phyloP scores from a whole-genome alignment of 2,888 invertebrate species.

The Thumatha senex region DNA sequence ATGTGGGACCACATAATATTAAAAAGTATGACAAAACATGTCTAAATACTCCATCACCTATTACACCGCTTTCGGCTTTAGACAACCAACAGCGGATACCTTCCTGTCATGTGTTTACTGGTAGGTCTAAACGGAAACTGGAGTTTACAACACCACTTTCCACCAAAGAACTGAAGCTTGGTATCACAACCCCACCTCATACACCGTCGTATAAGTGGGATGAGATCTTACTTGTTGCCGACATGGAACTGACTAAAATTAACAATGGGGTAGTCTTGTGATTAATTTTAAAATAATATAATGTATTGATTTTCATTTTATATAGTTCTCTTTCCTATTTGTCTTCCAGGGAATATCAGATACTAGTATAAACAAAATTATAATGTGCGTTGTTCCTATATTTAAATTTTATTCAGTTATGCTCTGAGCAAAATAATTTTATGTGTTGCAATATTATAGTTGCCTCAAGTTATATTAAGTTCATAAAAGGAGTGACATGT shows the following conservation, averaged over 20 bases:
- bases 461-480: slow-evolving; percentile 18
- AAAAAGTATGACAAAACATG: slow-evolving; percentile 61
- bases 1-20: slow-evolving; percentile 81
- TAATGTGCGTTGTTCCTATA: slow-evolving; percentile 61
- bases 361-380: slow-evolving; percentile 40
- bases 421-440: slow-evolving; percentile 52
- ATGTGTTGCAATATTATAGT: slow-evolving; percentile 29
- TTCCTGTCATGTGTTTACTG: slow-evolving; percentile 62
- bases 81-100: slow-evolving; percentile 54
- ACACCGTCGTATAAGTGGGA: slow-evolving; percentile 82
- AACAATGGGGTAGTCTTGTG: slow-evolving; percentile 74
- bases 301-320: slow-evolving; percentile 49
- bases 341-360: slow-evolving; percentile 67
- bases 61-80: slow-evolving; percentile 63
- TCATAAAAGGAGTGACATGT: slow-evolving; percentile 18
- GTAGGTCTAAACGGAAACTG: slow-evolving; percentile 74
- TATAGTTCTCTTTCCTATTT: slow-evolving; percentile 52
- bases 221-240: slow-evolving; percentile 81
- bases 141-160: slow-evolving; percentile 71
- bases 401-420: slow-evolving; percentile 66
- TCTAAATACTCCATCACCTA: slow-evolving; percentile 61
- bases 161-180: slow-evolving; percentile 61
- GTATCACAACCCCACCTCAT: slow-evolving; percentile 70
- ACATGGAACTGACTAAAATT: slow-evolving; percentile 84
- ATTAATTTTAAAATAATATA: slow-evolving; percentile 44